phyloP scores from a whole-genome alignment of 2,113 vertebrate genomes.

The Chelonoidis abingdonii region DNA sequence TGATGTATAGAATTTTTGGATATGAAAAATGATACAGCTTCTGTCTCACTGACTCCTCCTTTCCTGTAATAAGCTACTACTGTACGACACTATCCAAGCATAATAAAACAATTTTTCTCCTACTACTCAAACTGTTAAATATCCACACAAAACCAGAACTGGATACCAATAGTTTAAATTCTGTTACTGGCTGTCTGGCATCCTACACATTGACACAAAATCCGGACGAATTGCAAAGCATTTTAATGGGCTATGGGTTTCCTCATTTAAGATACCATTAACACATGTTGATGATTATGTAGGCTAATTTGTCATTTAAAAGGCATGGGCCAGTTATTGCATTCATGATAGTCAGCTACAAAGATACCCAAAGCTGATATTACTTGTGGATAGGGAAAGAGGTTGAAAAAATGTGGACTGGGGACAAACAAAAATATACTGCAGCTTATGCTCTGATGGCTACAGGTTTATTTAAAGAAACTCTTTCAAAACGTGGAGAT shows the following conservation, averaged over 20 bases:
- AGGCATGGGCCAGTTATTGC: neutral
- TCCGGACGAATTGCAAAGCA: neutral
- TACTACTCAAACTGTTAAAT: constrained; percentile 41
- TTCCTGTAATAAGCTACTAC: constrained; percentile 67
- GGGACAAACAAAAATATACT: neutral
- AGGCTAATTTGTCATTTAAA: neutral
- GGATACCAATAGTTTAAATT: constrained; percentile 22
- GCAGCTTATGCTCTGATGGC: neutral
- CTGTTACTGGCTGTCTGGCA: constrained; percentile 14
- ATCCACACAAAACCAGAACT: constrained; percentile 21
- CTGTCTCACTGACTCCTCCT: constrained; percentile 1
- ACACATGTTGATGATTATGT: neutral
- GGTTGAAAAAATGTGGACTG: neutral
- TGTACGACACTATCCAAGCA: constrained; percentile 4
- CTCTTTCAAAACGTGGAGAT: neutral
- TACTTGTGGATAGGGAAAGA: neutral
- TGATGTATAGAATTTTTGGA: constrained; percentile 66
- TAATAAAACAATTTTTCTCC: constrained; percentile 43
- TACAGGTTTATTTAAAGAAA: neutral
- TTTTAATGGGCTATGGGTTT: neutral
- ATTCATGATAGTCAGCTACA: neutral
- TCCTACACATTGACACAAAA: neutral
- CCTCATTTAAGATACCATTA: neutral
- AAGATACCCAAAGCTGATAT: neutral
- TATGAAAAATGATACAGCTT: constrained; percentile 59